Base-by-base conservation (phyloP, 2,888 invertebrate species). In the Trachelus stipa region DNA sequence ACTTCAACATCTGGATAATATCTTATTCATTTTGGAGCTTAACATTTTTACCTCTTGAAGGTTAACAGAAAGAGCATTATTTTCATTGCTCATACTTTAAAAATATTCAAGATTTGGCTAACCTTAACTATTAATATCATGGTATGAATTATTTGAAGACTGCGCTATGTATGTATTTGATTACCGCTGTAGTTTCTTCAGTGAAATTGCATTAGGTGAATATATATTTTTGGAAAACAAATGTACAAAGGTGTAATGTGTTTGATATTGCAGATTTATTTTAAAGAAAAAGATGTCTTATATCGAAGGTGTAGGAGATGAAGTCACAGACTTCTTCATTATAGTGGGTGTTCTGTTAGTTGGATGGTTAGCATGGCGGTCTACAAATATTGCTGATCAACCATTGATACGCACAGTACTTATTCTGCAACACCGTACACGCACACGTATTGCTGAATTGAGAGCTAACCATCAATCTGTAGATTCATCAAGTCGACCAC, bases 261-360 rank as follows among this genome's bases (percentile, higher is more conserved):
- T 9, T 56, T 56, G 56, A 56, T 23, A 56, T 56, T 56, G 9
- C 56, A 56, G 56, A 56, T 56, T 56, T 56, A 56, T 56, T 31
- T 69, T n/a, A 68, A 68, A 30, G n/a, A 75, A 75, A 88, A 93
- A 89, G 87, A 96, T 96, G 96, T 92, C 95, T 85, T 92, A 96
- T 87, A 96, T 97, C 85, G 96, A 96, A 90, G 97, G 97, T 74
- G 93, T 97, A 79, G 97, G 97, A 34, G 96, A 97, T 92, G 97
- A 97, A 93, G 96, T 97, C 81, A 94, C 95, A 75, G 94, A 96
- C 88, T 95, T 94, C 87, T 93, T 96, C 88, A 93, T 95, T 76
- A 92, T 94, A 34, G 91, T 95, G 79, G 89, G 95, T 35, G 89
- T 94, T 56, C 82, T 94, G 31, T 86, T 95, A 31, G 90, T 93